Percentiles rank a stretch among this genome's conserved stretches.
These are phyloP conservation scores for Orchestia grillus DNA, from an alignment of 1,140 invertebrate species.

Conservation along the genomic window DNA sequence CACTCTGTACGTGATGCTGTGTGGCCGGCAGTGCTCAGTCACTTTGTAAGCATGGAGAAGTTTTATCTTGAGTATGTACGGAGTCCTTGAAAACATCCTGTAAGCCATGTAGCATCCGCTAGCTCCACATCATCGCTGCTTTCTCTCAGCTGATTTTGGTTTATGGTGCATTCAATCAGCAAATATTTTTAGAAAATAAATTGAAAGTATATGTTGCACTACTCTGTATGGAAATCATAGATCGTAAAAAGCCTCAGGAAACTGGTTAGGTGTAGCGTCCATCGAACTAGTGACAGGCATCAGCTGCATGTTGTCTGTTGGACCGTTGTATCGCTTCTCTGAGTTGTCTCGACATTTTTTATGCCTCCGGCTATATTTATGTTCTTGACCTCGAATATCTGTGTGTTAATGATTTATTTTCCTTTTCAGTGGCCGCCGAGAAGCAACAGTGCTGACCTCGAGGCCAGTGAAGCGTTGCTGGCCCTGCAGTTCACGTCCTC, in stretches of 20 bases:
- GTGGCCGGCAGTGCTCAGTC: no score
- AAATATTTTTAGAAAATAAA: not conserved
- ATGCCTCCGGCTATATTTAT: not conserved
- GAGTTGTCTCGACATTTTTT: not conserved
- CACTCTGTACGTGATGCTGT: no score
- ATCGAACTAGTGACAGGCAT: not conserved
- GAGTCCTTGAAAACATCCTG: not conserved
- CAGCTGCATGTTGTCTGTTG: not conserved
- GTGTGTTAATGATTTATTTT: not conserved
- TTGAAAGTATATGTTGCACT: no score
- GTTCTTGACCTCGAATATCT: not conserved
- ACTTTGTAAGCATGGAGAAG: not conserved
- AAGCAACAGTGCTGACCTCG: not conserved
- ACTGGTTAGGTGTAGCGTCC: no score
- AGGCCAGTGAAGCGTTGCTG: slow-evolving; percentile 22
- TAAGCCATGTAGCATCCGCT: not conserved
- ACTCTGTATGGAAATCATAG: no score
- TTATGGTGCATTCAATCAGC: not conserved
- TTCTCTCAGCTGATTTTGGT: not conserved
- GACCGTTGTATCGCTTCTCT: not conserved
- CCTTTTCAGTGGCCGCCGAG: not conserved
- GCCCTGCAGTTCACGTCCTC: not conserved
- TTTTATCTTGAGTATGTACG: not conserved
- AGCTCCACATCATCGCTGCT: not conserved
- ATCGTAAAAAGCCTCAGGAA: no score